Base-by-base conservation (phyloP, 92 coral and sea anemone genomes). In the Porites divaricata region DNA sequence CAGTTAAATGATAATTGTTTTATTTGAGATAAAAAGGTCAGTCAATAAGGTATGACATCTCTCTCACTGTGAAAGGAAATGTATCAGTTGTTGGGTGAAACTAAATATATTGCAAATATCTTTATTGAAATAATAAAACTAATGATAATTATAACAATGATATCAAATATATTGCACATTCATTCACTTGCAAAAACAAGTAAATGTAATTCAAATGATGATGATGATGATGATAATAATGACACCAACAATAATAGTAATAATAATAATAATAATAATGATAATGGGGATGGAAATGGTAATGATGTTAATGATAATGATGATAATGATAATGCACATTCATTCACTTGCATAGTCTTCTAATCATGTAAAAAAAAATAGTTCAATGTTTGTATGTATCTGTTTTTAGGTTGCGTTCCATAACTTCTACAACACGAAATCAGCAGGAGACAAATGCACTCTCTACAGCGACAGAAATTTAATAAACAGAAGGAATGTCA, bases 401-500 rank as follows among this genome's bases (percentile, higher is more conserved):
- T 35, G 41, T 64, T 78, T 51, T 35, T 63, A 90, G 88, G 68
- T 88, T 76, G 70, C 78, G 25, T 93, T 85, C 75, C 66, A 82
- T 61, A 80, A 88, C 45, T 90, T 93, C 73, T 90, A 79, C 83
- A 85, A 68, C 59, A 84, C 85, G 56, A 76, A 82, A 25, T 93
- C 96, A 62, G 83, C 87, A 4, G 83, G 83, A 64, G 94, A 93
- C 77, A 88, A 80, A 51, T 93, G 94, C 67, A 93, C 91, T n/a
- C 81, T 90, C 53, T 90, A 81, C 86, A 87, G 89, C 51, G 96
- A 93, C 79, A 88, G 96, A 71, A 88, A 91, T 63, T 63, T 93
- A 56, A 90, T 93, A 13, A 93, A 93, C 93, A 89, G 96, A 66
- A 57, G 92, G 61, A 93, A 93, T 90, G 96, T 93, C 49, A 87